phyloP scores from a whole-genome alignment of 2,888 invertebrate species.

The Tyria jacobaeae region DNA sequence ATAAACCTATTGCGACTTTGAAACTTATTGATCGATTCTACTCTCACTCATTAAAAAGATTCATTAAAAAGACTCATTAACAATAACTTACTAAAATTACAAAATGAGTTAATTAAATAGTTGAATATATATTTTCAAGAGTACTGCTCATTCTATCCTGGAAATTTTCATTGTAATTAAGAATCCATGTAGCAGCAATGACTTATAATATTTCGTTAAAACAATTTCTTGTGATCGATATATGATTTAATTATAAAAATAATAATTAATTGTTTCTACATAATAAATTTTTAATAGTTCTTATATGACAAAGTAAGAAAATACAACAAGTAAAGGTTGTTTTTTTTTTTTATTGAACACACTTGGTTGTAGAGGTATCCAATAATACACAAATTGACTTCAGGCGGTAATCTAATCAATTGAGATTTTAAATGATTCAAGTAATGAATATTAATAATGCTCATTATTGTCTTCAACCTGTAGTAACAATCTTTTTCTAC shows the following conservation, averaged over 20 bases:
- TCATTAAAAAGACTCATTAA: neutral
- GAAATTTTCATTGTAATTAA: neutral
- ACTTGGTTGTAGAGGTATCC: too few species aligned
- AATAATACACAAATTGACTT: neutral
- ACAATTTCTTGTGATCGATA: too few species aligned
- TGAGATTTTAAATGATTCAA: neutral
- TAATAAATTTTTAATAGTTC: too few species aligned
- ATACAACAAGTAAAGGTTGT: too few species aligned
- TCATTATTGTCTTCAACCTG: neutral
- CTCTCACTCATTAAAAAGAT: neutral
- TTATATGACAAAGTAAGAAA: too few species aligned
- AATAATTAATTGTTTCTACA: too few species aligned
- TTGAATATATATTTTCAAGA: neutral
- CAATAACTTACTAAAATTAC: neutral
- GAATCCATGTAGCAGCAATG: neutral
- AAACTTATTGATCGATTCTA: neutral
- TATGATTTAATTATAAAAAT: too few species aligned
- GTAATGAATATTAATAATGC: neutral
- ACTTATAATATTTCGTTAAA: neutral
- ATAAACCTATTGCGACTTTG: neutral
- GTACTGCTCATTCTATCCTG: neutral
- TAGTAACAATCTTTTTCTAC: constrained; percentile 25
- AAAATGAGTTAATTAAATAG: neutral
- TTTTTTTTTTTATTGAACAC: too few species aligned
- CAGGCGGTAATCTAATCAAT: neutral